These are phyloP conservation scores for Nephotettix cincticeps DNA, from an alignment of 1,140 invertebrate species.

Conservation along the genomic window DNA sequence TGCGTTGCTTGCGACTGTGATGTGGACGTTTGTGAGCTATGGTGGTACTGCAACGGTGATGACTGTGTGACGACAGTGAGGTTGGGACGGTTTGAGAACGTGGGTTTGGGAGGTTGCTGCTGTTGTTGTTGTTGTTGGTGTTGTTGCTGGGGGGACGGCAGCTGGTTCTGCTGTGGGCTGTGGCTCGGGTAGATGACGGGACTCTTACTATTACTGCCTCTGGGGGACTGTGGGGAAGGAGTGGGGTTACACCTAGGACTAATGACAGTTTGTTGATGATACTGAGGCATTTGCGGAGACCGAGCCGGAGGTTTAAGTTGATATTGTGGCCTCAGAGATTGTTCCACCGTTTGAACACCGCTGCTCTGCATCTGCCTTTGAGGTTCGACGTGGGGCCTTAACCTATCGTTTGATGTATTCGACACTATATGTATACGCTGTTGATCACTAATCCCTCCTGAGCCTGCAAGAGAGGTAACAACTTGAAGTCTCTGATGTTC, in stretches of 20 bases:
- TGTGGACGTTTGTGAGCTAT: background rate
- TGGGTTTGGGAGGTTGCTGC: slow-evolving; percentile 28
- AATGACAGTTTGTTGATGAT: slow-evolving; percentile 17
- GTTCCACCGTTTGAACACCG: slow-evolving; percentile 16
- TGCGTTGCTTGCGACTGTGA: slow-evolving; percentile 1
- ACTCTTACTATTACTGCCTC: slow-evolving; percentile 19
- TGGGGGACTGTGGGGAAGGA: slow-evolving; percentile 20
- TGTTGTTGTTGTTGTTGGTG: slow-evolving; percentile 27
- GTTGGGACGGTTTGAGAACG: slow-evolving; percentile 40
- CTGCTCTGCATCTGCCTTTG: slow-evolving; percentile 7
- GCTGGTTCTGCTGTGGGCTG: background rate
- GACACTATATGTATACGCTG: slow-evolving; percentile 22
- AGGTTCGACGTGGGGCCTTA: background rate
- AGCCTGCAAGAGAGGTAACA: slow-evolving; percentile 27
- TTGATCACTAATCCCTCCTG: slow-evolving; percentile 9
- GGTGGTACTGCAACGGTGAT: slow-evolving; percentile 11
- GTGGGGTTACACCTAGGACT: slow-evolving; percentile 13
- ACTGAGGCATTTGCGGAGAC: slow-evolving; percentile 15
- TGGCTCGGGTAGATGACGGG: slow-evolving; percentile 10
- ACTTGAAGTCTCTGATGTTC: slow-evolving; percentile 33
- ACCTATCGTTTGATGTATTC: slow-evolving; percentile 9
- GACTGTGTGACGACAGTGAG: slow-evolving; percentile 40
- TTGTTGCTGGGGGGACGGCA: background rate
- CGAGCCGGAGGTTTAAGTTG: background rate
- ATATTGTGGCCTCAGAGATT: background rate